A percentile compares a stretch with the other conserved stretches of the same genome.
These are phyloP conservation scores for Eupithecia insigniata DNA, from an alignment of 2,888 invertebrate species.

Conservation along the genomic window DNA sequence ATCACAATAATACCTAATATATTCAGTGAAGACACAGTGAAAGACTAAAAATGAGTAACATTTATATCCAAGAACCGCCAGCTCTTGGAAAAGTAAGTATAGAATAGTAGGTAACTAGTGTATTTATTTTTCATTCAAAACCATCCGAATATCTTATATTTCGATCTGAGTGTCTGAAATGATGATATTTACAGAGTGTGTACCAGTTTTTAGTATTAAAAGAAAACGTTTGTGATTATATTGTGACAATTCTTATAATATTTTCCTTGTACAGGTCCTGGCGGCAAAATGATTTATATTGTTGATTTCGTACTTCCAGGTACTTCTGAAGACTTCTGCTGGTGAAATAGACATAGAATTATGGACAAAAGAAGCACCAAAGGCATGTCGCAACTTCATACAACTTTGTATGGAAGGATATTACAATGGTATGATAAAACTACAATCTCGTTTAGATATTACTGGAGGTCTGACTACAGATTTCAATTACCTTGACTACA, in stretches of 20 bases:
- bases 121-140: neutral
- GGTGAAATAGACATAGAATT: slow-evolving; percentile 99
- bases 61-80: slow-evolving; percentile 98
- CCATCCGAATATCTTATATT: neutral
- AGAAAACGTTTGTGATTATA: neutral
- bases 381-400: slow-evolving; percentile 96
- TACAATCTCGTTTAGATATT: neutral
- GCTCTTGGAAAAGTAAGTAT: slow-evolving; percentile 94
- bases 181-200: neutral
- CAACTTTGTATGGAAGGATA: slow-evolving; percentile 98
- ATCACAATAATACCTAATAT: neutral
- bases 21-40: neutral
- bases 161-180: neutral
- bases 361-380: slow-evolving; percentile 98
- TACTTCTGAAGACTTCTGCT: slow-evolving; percentile 94
- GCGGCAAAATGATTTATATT: neutral
- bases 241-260: neutral
- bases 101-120: neutral
- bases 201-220: neutral
- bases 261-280: neutral
- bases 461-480: neutral
- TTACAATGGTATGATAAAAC: slow-evolving; percentile 86
- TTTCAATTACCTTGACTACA: neutral
- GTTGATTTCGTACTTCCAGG: slow-evolving; percentile 81
- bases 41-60: slow-evolving; percentile 92